phyloP scores from a whole-genome alignment of 2,797 vertebrate species.

The Sebastes trivittatus region DNA sequence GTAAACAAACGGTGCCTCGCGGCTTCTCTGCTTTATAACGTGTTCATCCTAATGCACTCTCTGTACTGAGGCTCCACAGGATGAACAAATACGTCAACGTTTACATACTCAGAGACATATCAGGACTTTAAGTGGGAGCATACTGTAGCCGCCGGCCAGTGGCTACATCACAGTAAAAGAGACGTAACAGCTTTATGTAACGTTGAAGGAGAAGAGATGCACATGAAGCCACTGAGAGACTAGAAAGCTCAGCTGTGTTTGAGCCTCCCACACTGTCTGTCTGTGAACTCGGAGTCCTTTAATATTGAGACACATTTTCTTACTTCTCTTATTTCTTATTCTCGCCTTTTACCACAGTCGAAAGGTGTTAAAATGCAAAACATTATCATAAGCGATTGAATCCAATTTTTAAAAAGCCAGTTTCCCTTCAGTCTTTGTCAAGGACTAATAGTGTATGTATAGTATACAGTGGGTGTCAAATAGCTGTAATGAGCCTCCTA shows the following conservation, averaged over 20 bases:
- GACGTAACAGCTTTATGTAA: slow-evolving; percentile 72
- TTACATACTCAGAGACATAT: slow-evolving; percentile 54
- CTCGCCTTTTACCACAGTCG: background rate
- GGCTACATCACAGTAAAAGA: slow-evolving; percentile 42
- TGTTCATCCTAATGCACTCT: slow-evolving; percentile 27
- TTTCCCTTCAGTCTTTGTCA: slow-evolving; percentile 16
- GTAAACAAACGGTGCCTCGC: slow-evolving; percentile 47
- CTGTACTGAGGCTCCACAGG: slow-evolving; percentile 22
- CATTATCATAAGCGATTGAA: background rate
- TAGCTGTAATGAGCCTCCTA: slow-evolving; percentile 5
- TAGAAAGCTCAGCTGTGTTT: slow-evolving; percentile 35
- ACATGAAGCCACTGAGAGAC: slow-evolving; percentile 22
- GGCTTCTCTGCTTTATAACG: slow-evolving; percentile 31
- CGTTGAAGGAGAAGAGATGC: slow-evolving; percentile 33
- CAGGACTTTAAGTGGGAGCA: slow-evolving; percentile 52
- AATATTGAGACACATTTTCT: slow-evolving; percentile 14
- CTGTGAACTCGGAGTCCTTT: slow-evolving; percentile 13
- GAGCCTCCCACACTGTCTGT: slow-evolving; percentile 28
- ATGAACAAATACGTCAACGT: slow-evolving; percentile 47
- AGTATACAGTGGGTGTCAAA: slow-evolving; percentile 10
- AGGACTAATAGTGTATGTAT: background rate
- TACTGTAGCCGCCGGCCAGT: slow-evolving; percentile 53
- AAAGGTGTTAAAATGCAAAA: background rate
- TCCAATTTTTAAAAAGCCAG: background rate
- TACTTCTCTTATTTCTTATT: background rate